Evolutionary conservation across 2,113 vertebrate species (phyloP), one percentile per base, ranked within the genome.

Genomic region (Equus przewalskii): DNA sequence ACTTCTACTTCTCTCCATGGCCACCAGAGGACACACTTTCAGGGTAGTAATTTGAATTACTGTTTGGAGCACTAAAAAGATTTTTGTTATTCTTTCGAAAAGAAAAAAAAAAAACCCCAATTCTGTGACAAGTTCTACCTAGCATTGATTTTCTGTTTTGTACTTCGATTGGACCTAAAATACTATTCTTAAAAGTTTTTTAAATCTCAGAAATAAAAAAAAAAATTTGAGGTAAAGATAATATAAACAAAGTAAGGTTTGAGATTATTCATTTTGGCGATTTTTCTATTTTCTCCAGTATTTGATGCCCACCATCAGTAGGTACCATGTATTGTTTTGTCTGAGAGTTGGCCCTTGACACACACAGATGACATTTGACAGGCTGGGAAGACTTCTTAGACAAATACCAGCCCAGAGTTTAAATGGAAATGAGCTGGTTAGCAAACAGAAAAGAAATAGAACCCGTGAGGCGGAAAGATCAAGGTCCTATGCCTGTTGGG

Each of bases 361-460:
- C 82, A 97, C 94, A 96, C 60, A 85, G 83, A 92, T 96, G 95
- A 96, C 96, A 97, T 98, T 95, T 97, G 96, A 94, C 97, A 98
- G 83, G 16, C 80, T 76, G 30, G 64, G 21, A 95, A 96, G 83
- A 93, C 65, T 90, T 94, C 96, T 97, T 87, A 95, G 86, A 93
- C 90, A 97, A 98, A 98, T 85, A 78, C 10, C 96, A 97, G 94
- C 80, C 94, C 44, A 67, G 93, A 70, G 81, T 80, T 91, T 80
- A 96, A 92, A 92, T 96, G 96, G 93, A 94, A 97, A 96, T 26
- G 15, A 75, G 49, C 92, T 93, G 96, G 86, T 96, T 96, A 92
- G 92, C 96, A 98, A 97, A 97, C 65, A 97, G 85, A 94, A 94
- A 85, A 92, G 84, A 97, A 96, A 90, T 51, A 95, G 69, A 96